phyloP scores from a whole-genome alignment of 2,888 invertebrate genomes.

The Agrochola lota region DNA sequence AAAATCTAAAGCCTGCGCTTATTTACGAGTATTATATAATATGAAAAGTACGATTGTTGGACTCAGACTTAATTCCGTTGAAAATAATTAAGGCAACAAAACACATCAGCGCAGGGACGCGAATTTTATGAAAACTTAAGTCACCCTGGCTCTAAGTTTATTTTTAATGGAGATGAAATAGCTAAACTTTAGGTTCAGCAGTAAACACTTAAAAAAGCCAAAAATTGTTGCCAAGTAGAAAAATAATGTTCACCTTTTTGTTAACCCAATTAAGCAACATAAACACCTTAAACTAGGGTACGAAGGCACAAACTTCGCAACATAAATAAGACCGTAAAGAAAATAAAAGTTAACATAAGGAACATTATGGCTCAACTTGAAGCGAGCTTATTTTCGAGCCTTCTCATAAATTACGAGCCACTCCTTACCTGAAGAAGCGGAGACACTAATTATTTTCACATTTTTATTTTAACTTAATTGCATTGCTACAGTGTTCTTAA shows the following conservation, averaged over 20 bases:
- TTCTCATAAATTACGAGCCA: slow-evolving; percentile 53
- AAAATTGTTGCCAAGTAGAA: background rate
- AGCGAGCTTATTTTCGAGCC: slow-evolving; percentile 49
- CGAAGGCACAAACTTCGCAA: slow-evolving; percentile 32
- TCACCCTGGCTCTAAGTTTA: background rate
- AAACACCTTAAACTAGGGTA: slow-evolving; percentile 36
- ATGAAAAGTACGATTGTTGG: background rate
- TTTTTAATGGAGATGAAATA: slow-evolving; percentile 4
- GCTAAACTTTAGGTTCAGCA: background rate
- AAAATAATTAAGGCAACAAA: slow-evolving; percentile 8
- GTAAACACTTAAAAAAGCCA: background rate
- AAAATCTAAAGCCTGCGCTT: background rate
- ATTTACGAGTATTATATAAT: no score
- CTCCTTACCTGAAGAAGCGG: slow-evolving; percentile 53
- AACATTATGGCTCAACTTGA: slow-evolving; percentile 49
- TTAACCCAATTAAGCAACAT: slow-evolving; percentile 22
- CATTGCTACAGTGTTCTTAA: slow-evolving; percentile 39
- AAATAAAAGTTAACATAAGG: slow-evolving; percentile 54
- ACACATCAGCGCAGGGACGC: background rate
- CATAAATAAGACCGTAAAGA: slow-evolving; percentile 50
- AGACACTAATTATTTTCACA: slow-evolving; percentile 63
- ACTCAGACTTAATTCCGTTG: background rate
- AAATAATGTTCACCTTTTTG: slow-evolving; percentile 23
- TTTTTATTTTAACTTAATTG: slow-evolving; percentile 65
- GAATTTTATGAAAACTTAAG: background rate